Evolutionary conservation across 2,797 vertebrate species (phyloP), one percentile per base, ranked within the genome.

Genomic region (Cynopterus sphinx): DNA sequence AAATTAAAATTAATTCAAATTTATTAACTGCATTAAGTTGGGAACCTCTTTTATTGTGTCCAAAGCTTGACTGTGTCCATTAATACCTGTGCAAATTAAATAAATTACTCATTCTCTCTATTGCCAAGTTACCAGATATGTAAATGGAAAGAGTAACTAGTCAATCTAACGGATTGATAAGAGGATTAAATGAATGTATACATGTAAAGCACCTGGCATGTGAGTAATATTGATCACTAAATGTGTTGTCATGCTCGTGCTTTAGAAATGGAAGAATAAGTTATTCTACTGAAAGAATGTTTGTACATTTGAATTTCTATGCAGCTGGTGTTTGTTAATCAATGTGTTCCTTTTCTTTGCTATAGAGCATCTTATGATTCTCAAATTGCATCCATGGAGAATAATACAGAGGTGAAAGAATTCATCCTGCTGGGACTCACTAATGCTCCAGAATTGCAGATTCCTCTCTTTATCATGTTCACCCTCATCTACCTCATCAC

Each of bases 391-490:
- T 61, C 39, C 17, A 82, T 46, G 93, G 57, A 28, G 26, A 98
- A 97, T 41, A 55, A 13, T 0, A 88, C 96, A 7, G 53, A 90
- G 24, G 84, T 97, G 84, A 70, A 65, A 0, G 31, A 96, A 4
- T 97, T 97, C 43, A 63, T 98, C 9, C 91, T 98, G 0, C 36
- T 97, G 9, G 97, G 97, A 78, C 94, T 98, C 13, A 97, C 93
- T 0, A 28, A 57, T 19, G 68, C 36, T 5, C 87, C 77, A 2
- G 46, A 21, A 9, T 26, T 97, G 3, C 94, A 90, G 33, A 3
- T 92, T 0, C 88, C 87, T 2, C 87, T 97, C 28, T 97, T 97
- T 11, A 2, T 61, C 4, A 28, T 55, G 9, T 97, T 97, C 41
- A 61, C 90, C 10, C 16, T 97, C 46, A 68, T 97, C 68, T 98